These are phyloP conservation scores for Sinocyclocheilus maitianheensis DNA, from an alignment of 2,113 vertebrate genomes.

Conservation along the genomic window DNA sequence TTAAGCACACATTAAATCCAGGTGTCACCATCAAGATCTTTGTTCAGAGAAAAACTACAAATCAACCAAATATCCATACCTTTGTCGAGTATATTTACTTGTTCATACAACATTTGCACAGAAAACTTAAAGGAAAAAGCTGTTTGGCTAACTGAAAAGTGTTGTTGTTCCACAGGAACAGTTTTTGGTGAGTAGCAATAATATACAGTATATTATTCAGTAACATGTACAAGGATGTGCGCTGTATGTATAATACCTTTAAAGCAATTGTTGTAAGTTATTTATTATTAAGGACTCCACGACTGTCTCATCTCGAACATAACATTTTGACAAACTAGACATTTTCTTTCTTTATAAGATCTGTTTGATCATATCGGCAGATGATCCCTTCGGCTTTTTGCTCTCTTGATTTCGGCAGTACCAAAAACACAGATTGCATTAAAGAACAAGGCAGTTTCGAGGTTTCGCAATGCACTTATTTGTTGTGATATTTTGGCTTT, in stretches of 20 bases:
- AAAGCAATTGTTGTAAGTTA: neutral
- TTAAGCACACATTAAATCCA: neutral
- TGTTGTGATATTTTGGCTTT: neutral
- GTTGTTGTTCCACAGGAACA: conserved; percentile 3
- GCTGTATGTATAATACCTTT: neutral
- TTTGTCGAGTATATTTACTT: neutral
- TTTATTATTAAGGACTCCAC: neutral
- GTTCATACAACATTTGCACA: neutral
- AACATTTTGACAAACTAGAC: neutral
- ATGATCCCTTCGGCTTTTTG: neutral
- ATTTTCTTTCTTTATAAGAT: neutral
- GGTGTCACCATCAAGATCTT: neutral
- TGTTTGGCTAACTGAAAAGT: neutral
- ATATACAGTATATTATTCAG: conserved; percentile 1
- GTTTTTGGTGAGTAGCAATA: conserved; percentile 1
- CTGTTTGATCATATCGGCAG: neutral
- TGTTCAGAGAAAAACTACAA: neutral
- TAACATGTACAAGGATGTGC: conserved; percentile 7
- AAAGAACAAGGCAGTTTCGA: neutral
- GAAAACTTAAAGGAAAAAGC: neutral
- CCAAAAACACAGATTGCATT: neutral
- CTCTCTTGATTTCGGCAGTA: neutral
- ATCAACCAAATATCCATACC: neutral
- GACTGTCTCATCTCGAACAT: neutral
- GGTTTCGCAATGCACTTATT: neutral